A percentile compares a stretch with the other conserved stretches of the same genome.
These are phyloP conservation scores for Chaetura pelagica DNA, from an alignment of 2,113 vertebrate genomes.

Conservation along the genomic window DNA sequence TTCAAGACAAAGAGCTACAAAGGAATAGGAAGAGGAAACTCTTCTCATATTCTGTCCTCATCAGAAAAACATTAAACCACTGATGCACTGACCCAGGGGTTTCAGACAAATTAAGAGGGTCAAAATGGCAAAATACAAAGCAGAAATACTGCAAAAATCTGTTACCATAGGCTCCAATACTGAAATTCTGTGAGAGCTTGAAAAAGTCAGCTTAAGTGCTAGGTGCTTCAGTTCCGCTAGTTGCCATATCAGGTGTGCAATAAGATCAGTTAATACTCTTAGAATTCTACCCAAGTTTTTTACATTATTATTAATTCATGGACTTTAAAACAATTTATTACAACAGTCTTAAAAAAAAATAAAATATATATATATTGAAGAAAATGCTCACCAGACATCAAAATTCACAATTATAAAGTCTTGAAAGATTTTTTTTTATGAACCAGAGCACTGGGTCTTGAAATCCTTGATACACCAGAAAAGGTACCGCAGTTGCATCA, in stretches of 20 bases:
- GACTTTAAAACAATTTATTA: background rate
- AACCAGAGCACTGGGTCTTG: background rate
- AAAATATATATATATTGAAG: too few relatives aligned
- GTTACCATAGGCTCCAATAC: background rate
- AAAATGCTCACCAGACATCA: background rate
- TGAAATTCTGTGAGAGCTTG: background rate
- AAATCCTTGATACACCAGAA: background rate
- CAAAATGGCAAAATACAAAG: background rate
- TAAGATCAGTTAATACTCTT: background rate
- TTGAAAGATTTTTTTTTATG: background rate
- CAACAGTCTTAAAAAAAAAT: background rate
- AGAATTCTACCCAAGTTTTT: background rate
- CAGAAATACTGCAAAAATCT: background rate
- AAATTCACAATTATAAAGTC: background rate
- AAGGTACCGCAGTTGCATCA: background rate
- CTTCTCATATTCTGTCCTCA: background rate
- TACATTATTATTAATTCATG: background rate
- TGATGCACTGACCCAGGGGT: background rate
- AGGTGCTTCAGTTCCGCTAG: background rate
- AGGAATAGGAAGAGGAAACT: background rate
- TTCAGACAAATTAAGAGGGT: background rate
- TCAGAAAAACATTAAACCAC: background rate
- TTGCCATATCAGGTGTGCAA: background rate
- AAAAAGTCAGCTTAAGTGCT: background rate
- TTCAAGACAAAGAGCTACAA: background rate